Evolutionary conservation across 2,797 vertebrate genomes (phyloP).

Genomic region (Sylvilagus floridanus): DNA sequence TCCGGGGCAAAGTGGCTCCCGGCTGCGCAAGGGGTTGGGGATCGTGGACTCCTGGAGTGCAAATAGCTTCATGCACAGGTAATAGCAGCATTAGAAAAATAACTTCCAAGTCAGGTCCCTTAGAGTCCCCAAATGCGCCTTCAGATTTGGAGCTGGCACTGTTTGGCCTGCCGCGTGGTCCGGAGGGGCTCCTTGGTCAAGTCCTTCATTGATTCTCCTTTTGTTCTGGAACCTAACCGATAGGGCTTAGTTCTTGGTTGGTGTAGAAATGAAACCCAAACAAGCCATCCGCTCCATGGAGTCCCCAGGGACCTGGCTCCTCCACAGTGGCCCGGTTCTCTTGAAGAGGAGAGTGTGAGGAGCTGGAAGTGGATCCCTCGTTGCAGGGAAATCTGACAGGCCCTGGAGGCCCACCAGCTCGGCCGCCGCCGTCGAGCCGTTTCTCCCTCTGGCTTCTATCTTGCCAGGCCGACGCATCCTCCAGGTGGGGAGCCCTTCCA

Average conservation of each 20-base stretch:
- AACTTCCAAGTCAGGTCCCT: background rate
- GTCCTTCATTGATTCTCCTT: background rate
- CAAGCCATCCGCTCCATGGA: background rate
- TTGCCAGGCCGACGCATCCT: rapidly evolving
- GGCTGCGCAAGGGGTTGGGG: background rate
- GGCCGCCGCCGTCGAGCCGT: rapidly evolving
- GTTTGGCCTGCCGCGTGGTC: rapidly evolving
- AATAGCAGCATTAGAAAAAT: background rate
- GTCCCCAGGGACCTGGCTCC: background rate
- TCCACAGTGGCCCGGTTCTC: background rate
- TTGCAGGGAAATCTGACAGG: background rate
- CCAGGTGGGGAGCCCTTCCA: rapidly evolving
- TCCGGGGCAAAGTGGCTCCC: background rate
- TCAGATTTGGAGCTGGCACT: background rate
- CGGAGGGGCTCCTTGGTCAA: background rate
- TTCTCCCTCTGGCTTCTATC: rapidly evolving
- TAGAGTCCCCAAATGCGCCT: background rate
- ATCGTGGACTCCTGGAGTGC: background rate
- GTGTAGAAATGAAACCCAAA: conserved; percentile 15
- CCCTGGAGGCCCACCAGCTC: background rate
- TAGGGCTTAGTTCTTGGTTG: background rate
- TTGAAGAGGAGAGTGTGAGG: background rate
- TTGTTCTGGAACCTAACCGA: background rate
- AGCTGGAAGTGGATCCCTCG: background rate
- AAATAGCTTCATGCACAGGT: background rate